These are phyloP conservation scores for Aldabrachelys gigantea DNA, from an alignment of 2,113 vertebrate species.

Conservation along the genomic window DNA sequence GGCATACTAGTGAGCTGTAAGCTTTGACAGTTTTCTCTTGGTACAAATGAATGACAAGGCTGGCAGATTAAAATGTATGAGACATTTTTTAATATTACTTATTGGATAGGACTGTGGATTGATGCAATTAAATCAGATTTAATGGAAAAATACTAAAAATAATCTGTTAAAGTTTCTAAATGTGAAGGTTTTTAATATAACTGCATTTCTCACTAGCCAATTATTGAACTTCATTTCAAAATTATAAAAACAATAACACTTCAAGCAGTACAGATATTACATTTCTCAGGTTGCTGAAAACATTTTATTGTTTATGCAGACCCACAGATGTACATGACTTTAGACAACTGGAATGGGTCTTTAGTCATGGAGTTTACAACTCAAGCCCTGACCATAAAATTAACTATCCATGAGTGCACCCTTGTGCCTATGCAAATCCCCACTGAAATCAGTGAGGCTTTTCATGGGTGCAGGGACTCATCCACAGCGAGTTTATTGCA, in stretches of 20 bases:
- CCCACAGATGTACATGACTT: not conserved
- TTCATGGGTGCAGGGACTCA: not conserved
- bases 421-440: not conserved
- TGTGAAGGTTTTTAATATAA: not conserved
- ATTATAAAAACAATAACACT: not conserved
- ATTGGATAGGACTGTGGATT: not conserved
- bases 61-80: not conserved
- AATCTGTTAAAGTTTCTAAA: not conserved
- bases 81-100: not conserved
- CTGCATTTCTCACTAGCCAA: not conserved
- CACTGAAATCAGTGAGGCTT: not conserved
- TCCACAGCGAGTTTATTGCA: not conserved
- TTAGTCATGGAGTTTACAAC: not conserved
- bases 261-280: not conserved
- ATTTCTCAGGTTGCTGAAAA: not conserved
- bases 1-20: not conserved
- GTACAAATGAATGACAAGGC: not conserved
- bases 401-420: not conserved
- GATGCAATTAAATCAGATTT: not conserved
- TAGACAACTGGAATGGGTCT: not conserved
- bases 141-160: not conserved
- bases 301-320: not conserved
- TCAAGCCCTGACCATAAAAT: not conserved
- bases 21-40: not conserved
- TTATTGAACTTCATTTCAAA: slow-evolving; percentile 20